phyloP scores from a whole-genome alignment of 2,888 invertebrate species.

The Corythucha ciliata region DNA sequence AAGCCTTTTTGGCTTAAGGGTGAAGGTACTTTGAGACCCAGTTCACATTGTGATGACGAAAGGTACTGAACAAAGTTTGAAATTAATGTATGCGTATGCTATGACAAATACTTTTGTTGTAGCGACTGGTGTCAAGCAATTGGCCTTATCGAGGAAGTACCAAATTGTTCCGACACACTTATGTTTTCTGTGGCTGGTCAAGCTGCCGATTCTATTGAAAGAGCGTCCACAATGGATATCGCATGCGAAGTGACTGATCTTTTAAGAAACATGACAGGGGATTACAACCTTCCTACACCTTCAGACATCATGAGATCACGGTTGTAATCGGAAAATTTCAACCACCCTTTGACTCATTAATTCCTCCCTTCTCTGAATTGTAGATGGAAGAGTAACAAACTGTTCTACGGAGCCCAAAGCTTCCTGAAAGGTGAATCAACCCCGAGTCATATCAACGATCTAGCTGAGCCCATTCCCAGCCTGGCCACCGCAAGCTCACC shows the following conservation, averaged over 20 bases:
- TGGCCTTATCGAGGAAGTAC: constrained; percentile 59
- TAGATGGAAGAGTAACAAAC: constrained; percentile 39
- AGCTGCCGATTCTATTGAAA: constrained; percentile 24
- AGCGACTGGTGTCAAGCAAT: constrained; percentile 62
- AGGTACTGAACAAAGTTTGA: too few species aligned
- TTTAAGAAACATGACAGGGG: constrained; percentile 22
- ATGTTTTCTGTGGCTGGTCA: constrained; percentile 51
- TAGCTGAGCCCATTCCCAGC: constrained; percentile 52
- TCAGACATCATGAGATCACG: constrained; percentile 35
- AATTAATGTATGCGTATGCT: too few species aligned
- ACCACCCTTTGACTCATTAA: not conserved
- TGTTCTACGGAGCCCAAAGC: constrained; percentile 39
- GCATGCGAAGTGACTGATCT: constrained; percentile 18
- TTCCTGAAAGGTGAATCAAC: constrained; percentile 29
- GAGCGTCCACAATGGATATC: constrained; percentile 15
- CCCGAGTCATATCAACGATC: constrained; percentile 60
- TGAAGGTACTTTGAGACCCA: constrained; percentile 50
- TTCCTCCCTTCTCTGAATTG: constrained; percentile 30
- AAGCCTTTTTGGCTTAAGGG: constrained; percentile 65
- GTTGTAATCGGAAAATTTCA: constrained; percentile 32
- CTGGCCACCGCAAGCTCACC: constrained; percentile 12
- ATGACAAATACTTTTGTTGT: too few species aligned
- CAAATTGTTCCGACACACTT: constrained; percentile 61
- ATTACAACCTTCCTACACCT: constrained; percentile 31
- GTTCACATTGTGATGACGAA: too few species aligned